Conservation (phyloP, 2,888 invertebrate species). For the Dryobotodes eremita region DNA sequence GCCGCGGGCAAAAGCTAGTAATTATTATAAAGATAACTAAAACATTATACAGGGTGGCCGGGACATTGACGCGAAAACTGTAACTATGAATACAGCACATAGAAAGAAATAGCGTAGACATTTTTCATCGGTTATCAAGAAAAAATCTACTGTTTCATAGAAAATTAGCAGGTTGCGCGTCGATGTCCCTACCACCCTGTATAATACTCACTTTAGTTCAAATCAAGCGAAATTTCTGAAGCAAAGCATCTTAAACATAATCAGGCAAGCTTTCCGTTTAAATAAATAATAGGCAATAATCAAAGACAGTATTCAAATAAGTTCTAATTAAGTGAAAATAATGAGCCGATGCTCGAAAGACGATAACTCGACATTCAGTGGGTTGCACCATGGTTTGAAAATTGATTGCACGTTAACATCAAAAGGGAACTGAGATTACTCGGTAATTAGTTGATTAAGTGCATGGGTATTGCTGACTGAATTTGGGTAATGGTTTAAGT, state of each 20-base stretch:
- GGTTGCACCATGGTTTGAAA: constrained; percentile 9
- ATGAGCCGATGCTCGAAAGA: constrained; percentile 28
- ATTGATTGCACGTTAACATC: constrained; percentile 7
- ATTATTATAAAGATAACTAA: background rate
- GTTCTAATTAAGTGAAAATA: constrained; percentile 37
- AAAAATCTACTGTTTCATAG: too few species aligned
- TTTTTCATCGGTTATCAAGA: too few species aligned
- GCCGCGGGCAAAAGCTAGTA: too few species aligned
- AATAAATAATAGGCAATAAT: constrained; percentile 15
- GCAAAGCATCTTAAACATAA: background rate
- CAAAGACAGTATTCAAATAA: constrained; percentile 2
- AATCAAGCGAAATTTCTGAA: background rate
- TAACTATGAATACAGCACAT: too few species aligned
- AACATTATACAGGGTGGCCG: too few species aligned
- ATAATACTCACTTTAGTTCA: background rate
- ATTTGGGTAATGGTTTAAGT: background rate
- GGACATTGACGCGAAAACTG: too few species aligned
- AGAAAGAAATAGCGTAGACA: too few species aligned
- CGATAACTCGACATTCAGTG: constrained; percentile 1
- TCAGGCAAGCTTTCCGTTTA: background rate
- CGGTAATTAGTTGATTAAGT: constrained; percentile 11
- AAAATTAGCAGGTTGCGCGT: too few species aligned
- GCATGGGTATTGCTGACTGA: background rate
- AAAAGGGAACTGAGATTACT: constrained; percentile 15
- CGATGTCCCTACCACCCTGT: too few species aligned